Evolutionary conservation across 1,140 invertebrate genomes (phyloP), one percentile per base, ranked within the genome.

Genomic region (Philotrypesis tridentata): DNA sequence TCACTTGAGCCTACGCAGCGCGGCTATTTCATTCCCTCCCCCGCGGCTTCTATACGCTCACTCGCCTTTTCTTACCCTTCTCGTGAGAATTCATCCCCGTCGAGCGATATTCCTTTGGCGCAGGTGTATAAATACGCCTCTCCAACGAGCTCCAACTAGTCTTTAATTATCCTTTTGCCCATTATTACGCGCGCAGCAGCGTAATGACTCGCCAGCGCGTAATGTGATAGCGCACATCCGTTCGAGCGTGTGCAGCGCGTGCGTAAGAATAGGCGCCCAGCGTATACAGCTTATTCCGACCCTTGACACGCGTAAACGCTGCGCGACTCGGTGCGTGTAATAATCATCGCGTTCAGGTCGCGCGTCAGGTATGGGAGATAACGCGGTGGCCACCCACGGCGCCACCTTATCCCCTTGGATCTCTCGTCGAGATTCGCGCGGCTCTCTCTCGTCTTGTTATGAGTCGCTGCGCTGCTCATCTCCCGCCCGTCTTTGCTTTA

Each of bases 321-420:
- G 48, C 43, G 3, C 29, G 21, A 65, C 21, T 25, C 12, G 21
- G 33, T n/a, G 70, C 17, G n/a, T n/a, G n/a, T n/a, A n/a, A 21
- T 8, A 33, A 23, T 43, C 11, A 40, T 71, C 70, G 68, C 68
- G 21, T 17, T 31, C 33, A 23, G 68, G 61, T 25, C 61, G 29
- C 27, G 68, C 70, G 70, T 67, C 65, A 80, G 70, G 79, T 73
- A 65, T 73, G n/a, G 70, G 55, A 73, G 25, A 73, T 74, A 73
- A 80, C 60, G 65, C 65, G 33, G 79, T 23, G 90, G 85, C 90
- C 90, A 91, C 90, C 90, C 90, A 90, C 89, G 85, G 87, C 84
- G 90, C 86, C 87, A 90, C 87, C 87, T 91, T 91, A 91, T 91
- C 89, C 87, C n/a, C 78, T 37, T 37, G 82, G 86, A 90, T 89